phyloP scores from a whole-genome alignment of 2,113 vertebrate genomes.

The Strigops habroptila region DNA sequence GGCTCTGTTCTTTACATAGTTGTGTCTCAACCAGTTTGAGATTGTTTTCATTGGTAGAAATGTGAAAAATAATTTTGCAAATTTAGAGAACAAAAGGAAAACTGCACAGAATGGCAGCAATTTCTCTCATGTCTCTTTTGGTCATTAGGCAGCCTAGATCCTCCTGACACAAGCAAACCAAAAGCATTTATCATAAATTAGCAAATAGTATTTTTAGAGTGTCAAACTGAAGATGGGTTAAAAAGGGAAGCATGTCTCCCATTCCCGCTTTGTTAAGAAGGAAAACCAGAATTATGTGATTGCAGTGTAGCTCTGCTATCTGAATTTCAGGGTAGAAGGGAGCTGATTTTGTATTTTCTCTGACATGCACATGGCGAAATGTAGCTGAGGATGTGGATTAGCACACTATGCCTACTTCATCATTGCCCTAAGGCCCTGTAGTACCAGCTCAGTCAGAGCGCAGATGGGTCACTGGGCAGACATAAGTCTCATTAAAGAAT shows the following conservation, averaged over 20 bases:
- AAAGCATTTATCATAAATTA: not conserved
- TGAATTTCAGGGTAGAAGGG: not conserved
- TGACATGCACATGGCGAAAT: not conserved
- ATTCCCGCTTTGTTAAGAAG: not conserved
- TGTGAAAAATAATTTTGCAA: constrained; percentile 29
- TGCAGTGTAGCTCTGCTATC: not conserved
- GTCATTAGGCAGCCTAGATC: not conserved
- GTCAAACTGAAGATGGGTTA: not conserved
- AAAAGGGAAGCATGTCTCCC: not conserved
- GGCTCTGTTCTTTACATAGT: constrained; percentile 23
- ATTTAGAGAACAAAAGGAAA: constrained; percentile 26
- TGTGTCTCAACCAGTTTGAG: constrained; percentile 11
- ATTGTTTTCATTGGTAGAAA: constrained; percentile 47
- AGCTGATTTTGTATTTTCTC: not conserved
- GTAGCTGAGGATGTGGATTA: not conserved
- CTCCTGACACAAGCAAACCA: not conserved
- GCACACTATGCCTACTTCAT: not conserved
- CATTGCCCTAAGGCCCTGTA: not conserved
- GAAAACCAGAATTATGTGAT: not conserved
- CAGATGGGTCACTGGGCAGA: not conserved
- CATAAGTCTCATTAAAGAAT: constrained; percentile 35
- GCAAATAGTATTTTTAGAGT: not conserved
- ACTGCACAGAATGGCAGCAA: not conserved
- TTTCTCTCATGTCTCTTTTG: not conserved
- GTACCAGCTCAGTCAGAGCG: not conserved